Evolutionary conservation across 2,113 vertebrate species (phyloP), one percentile per base, ranked within the genome.

Genomic region (Sisor rabdophorus): DNA sequence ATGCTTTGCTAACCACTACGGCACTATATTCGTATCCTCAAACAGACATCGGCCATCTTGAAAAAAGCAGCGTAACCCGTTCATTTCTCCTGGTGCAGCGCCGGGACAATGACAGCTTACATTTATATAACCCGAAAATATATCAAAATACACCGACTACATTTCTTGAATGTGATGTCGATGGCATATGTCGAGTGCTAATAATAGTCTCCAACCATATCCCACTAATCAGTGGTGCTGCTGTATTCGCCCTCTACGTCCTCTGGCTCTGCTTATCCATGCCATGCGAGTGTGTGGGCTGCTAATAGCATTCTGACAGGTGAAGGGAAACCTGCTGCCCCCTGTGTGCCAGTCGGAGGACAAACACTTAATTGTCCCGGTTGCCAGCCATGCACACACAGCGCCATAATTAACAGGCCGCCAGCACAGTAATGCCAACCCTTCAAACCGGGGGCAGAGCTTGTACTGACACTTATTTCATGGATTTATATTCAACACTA

Each of bases 401-500:
- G 75, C 40, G 28, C 76, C 70, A 73, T 74, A 81, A 81, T 81
- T 73, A 81, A 78, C 75, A 77, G 71, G 71, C 80, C 77, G 75
- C 70, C 80, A 77, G 40, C 28, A 50, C 53, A 48, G 59, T 73
- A 79, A 73, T 73, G 61, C 71, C 70, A 79, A 73, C 54, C 61
- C 71, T 74, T 79, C 71, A 74, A 58, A 50, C 28, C 58, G 40
- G 64, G 77, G 70, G 32, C 28, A 71, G 73, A 76, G 50, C 58
- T 71, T 22, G 60, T 55, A 52, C 71, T 61, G 36, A 70, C 56
- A 56, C 73, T 54, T 65, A 53, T 75, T 71, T 48, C 69, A 59
- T 40, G 56, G 4, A 40, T 71, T 58, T 7, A 30, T 54, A 75
- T 59, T 65, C 44, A 68, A 11, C 4, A 6, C 9, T 30, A 47